phyloP scores from a whole-genome alignment of 2,888 invertebrate genomes.

The Oscheius sp. region DNA sequence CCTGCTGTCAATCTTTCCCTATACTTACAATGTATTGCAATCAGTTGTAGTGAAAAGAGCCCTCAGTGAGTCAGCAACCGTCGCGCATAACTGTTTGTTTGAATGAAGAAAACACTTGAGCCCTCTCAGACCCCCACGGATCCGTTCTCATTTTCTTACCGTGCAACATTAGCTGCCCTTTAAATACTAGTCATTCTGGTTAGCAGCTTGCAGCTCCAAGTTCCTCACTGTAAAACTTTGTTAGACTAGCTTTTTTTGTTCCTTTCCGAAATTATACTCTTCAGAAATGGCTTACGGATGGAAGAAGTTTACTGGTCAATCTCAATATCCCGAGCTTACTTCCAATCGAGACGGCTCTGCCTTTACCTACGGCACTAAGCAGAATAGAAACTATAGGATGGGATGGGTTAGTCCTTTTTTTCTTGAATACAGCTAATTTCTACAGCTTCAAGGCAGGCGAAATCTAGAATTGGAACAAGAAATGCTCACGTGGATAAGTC shows the following conservation, averaged over 20 bases:
- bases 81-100: conserved; percentile 33
- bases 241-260: no score
- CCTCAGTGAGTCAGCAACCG: conserved; percentile 17
- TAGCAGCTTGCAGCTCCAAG: no score
- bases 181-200: conserved; percentile 1
- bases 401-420: conserved; percentile 49
- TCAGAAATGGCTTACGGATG: conserved; percentile 60
- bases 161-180: not conserved
- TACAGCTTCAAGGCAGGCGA: conserved; percentile 60
- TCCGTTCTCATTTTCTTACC: conserved; percentile 25
- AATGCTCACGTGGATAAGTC: conserved; percentile 54
- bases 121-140: conserved; percentile 30
- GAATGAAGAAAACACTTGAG: conserved; percentile 35
- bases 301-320: conserved; percentile 60
- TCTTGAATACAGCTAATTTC: conserved; percentile 14
- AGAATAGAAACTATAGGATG: conserved; percentile 56
- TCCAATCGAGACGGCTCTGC: conserved; percentile 49
- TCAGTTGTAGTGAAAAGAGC: not conserved
- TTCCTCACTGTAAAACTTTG: no score
- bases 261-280: no score
- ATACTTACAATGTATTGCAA: not conserved
- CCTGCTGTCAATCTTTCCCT: not conserved
- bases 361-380: conserved; percentile 62
- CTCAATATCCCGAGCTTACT: conserved; percentile 59
- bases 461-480: conserved; percentile 44